phyloP scores from a whole-genome alignment of 2,797 vertebrate species.

The Etheostoma nigrum region DNA sequence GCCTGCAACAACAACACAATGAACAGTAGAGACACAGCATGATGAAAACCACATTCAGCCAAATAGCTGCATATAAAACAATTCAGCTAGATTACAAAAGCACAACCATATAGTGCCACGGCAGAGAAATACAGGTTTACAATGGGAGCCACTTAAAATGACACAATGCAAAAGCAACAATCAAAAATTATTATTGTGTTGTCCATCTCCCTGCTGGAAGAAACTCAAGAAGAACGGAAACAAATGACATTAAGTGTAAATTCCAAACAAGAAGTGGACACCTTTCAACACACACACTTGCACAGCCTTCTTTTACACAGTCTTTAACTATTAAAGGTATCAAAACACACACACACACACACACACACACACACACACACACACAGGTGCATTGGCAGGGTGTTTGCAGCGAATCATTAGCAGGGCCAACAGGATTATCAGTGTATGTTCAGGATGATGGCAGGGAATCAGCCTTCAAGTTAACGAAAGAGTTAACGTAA shows the following conservation, averaged over 20 bases:
- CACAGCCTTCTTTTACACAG: slow-evolving; percentile 15
- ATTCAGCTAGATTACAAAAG: slow-evolving; percentile 45
- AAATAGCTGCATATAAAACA: slow-evolving; percentile 18
- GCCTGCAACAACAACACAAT: slow-evolving; percentile 41
- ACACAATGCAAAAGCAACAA: slow-evolving; percentile 35
- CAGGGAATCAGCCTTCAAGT: slow-evolving; percentile 71
- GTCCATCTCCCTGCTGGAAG: slow-evolving; percentile 15
- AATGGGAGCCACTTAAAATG: slow-evolving; percentile 27
- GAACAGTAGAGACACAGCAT: slow-evolving; percentile 53
- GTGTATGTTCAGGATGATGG: slow-evolving; percentile 69
- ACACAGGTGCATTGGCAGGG: slow-evolving; percentile 44
- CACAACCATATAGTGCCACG: slow-evolving; percentile 12
- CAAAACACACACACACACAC: slow-evolving; percentile 1
- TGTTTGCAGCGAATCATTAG: slow-evolving; percentile 50
- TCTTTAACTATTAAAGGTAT: slow-evolving; percentile 6
- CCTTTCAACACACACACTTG: slow-evolving; percentile 20
- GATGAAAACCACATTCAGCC: slow-evolving; percentile 33
- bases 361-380: slow-evolving; percentile 6
- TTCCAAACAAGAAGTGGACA: slow-evolving; percentile 20
- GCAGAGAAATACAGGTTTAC: slow-evolving; percentile 12
- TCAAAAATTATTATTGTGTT: slow-evolving; percentile 22
- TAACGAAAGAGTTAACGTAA: slow-evolving; percentile 77
- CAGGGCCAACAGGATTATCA: slow-evolving; percentile 69
- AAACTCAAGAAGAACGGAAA: slow-evolving; percentile 38
- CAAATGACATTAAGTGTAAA: slow-evolving; percentile 2